These are phyloP conservation scores for Atractosteus spatula DNA, from an alignment of 2,113 vertebrate genomes.

Conservation along the genomic window DNA sequence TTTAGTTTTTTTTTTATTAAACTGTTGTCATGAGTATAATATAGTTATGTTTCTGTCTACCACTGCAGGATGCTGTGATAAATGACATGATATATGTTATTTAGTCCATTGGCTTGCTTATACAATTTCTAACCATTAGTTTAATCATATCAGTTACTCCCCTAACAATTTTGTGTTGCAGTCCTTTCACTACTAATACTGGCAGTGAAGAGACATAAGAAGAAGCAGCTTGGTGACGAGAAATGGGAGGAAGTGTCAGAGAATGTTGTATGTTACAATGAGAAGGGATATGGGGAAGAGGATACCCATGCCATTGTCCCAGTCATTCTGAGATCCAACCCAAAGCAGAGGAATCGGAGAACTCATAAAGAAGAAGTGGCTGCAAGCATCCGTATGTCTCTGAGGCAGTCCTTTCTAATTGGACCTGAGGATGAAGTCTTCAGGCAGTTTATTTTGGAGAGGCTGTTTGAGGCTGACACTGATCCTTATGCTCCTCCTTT, in stretches of 20 bases:
- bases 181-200: constrained; percentile 72
- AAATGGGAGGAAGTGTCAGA: constrained; percentile 69
- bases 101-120: too few relatives aligned
- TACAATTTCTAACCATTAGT: too few relatives aligned
- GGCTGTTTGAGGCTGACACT: constrained; percentile 77
- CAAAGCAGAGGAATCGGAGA: constrained; percentile 46
- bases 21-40: too few relatives aligned
- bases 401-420: constrained; percentile 77
- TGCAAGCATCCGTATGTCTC: constrained; percentile 72
- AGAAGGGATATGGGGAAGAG: constrained; percentile 59
- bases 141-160: constrained; percentile 3
- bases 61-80: too few relatives aligned
- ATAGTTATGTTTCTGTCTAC: too few relatives aligned
- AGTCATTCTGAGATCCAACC: constrained; percentile 61
- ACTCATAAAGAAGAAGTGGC: constrained; percentile 52
- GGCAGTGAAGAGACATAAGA: constrained; percentile 64
- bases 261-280: constrained; percentile 77
- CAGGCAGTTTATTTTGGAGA: constrained; percentile 81
- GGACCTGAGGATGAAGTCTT: constrained; percentile 83
- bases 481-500: constrained; percentile 77
- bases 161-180: constrained; percentile 49
- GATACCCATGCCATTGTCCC: constrained; percentile 65
- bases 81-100: too few relatives aligned
- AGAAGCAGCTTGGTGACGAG: constrained; percentile 54
- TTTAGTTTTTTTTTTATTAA: too few relatives aligned